These are phyloP conservation scores for Cataglyphis hispanica DNA, from an alignment of 1,140 invertebrate genomes.

Conservation along the genomic window DNA sequence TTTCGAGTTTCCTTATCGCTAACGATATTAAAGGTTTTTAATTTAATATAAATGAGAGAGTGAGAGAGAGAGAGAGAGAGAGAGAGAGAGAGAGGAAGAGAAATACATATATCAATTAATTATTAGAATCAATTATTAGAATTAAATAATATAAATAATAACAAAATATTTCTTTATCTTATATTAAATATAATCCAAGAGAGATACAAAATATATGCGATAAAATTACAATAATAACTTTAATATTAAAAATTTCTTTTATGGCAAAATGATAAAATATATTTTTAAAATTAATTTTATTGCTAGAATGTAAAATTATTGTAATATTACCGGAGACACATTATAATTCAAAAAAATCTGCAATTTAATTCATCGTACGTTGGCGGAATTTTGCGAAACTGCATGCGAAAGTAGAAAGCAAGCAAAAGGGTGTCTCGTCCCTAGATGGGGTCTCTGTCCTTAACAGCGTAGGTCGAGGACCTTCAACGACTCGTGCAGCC, in stretches of 20 bases:
- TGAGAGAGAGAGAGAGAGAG: no score
- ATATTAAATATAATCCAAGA: background rate
- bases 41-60: background rate
- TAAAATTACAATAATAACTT: background rate
- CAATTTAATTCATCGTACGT: background rate
- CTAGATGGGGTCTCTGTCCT: slow-evolving; percentile 78
- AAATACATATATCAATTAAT: background rate
- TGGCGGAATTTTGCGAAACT: slow-evolving; percentile 21
- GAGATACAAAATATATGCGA: background rate
- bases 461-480: slow-evolving; percentile 77
- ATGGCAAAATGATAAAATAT: background rate
- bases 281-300: background rate
- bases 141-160: background rate
- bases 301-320: background rate
- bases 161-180: background rate
- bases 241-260: background rate
- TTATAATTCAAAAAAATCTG: background rate
- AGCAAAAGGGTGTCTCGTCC: slow-evolving; percentile 60
- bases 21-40: background rate
- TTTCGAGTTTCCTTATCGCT: slow-evolving; percentile 32
- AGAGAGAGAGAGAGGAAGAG: no score
- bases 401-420: slow-evolving; percentile 24
- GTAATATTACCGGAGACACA: background rate
- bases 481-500: slow-evolving; percentile 65
- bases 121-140: no score